These are phyloP conservation scores for Hemistola chrysoprasaria DNA, from an alignment of 2,888 invertebrate species.

Conservation along the genomic window DNA sequence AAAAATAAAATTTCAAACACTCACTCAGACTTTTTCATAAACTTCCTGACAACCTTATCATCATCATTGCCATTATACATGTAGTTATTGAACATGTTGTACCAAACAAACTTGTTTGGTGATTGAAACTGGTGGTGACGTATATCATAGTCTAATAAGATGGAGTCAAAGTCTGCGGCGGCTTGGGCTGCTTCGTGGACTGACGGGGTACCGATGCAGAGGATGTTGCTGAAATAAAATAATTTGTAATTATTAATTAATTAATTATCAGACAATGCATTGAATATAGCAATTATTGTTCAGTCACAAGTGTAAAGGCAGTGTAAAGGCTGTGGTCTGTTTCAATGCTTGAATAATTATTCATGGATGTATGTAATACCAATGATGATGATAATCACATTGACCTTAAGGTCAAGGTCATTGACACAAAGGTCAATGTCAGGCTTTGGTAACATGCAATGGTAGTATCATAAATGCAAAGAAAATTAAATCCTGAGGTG, in stretches of 20 bases:
- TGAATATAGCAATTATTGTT: no score
- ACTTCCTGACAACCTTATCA: slow-evolving; percentile 81
- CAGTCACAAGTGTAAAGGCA: no score
- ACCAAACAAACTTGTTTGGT: slow-evolving; percentile 87
- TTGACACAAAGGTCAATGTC: no score
- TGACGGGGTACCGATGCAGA: slow-evolving; percentile 94
- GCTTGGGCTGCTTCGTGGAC: slow-evolving; percentile 86
- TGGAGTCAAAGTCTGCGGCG: slow-evolving; percentile 68
- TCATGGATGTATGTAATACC: no score
- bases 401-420: no score
- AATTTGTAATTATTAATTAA: not conserved
- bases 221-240: slow-evolving; percentile 82
- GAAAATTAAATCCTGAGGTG: no score
- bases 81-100: slow-evolving; percentile 95
- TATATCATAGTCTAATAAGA: slow-evolving; percentile 91
- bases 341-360: no score
- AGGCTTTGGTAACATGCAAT: no score
- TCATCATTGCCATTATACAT: slow-evolving; percentile 87
- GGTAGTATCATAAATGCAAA: no score
- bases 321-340: no score
- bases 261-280: no score
- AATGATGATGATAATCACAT: no score
- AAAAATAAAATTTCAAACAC: slow-evolving; percentile 27
- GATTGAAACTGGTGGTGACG: slow-evolving; percentile 86
- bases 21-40: slow-evolving; percentile 82